Evolutionary conservation across 2,797 vertebrate species (phyloP).

Genomic region (Cetoscarus ocellatus): DNA sequence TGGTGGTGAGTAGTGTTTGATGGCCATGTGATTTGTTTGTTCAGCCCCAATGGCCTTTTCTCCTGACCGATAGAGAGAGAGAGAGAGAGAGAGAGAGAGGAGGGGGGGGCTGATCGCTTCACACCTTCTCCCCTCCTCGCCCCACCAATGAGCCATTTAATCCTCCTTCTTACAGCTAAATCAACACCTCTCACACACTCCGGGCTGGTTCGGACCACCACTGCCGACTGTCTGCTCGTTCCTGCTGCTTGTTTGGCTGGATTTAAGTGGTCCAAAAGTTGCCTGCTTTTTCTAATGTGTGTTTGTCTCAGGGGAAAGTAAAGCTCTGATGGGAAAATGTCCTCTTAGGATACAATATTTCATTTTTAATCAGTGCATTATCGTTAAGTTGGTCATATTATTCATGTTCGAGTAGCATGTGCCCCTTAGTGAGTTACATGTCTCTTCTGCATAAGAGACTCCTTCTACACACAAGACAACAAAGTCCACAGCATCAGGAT

Average conservation of each 20-base stretch:
- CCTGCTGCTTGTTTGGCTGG: conserved; percentile 15
- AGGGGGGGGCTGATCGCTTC: conserved; percentile 81
- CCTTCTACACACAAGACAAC: too few species aligned
- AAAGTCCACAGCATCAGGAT: too few species aligned
- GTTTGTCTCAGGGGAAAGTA: neutral
- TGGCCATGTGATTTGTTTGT: conserved; percentile 93
- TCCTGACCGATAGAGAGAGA: conserved; percentile 72
- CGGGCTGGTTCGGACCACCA: conserved; percentile 62
- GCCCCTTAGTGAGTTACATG: too few species aligned
- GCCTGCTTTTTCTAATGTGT: neutral
- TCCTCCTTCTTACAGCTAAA: conserved; percentile 87
- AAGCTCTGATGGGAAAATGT: neutral
- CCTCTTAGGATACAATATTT: neutral
- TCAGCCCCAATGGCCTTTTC: conserved; percentile 90
- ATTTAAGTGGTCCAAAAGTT: conserved; percentile 4
- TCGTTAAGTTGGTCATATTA: too few species aligned
- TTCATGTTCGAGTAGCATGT: too few species aligned
- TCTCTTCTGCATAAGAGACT: too few species aligned
- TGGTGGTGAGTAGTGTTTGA: conserved; percentile 88
- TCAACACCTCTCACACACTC: conserved; percentile 81
- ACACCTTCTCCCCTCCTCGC: conserved; percentile 90
- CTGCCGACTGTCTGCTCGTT: conserved; percentile 42
- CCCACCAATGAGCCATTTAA: conserved; percentile 97
- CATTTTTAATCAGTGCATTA: too few species aligned
- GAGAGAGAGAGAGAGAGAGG: conserved; percentile 47